phyloP scores from a whole-genome alignment of 2,797 vertebrate species.

The Ctenopoma multispine region DNA sequence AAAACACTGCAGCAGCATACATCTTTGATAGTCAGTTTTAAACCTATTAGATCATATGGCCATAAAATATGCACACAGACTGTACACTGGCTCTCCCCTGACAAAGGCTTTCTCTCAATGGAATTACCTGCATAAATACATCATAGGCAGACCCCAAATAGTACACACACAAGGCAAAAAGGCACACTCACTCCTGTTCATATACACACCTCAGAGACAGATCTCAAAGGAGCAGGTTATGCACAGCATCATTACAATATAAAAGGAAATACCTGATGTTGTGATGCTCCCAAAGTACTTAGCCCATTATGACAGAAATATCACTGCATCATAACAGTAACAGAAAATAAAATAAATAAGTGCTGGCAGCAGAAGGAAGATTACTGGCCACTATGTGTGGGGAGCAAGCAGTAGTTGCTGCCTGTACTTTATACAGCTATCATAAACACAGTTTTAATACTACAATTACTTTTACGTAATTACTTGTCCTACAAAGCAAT shows the following conservation, averaged over 20 bases:
- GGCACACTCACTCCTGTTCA: constrained; percentile 37
- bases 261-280: constrained; percentile 68
- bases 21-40: constrained; percentile 75
- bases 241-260: constrained; percentile 70
- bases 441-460: too few species aligned
- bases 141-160: constrained; percentile 75
- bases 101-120: constrained; percentile 70
- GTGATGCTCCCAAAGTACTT: constrained; percentile 57
- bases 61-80: constrained; percentile 63
- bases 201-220: constrained; percentile 47
- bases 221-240: constrained; percentile 70
- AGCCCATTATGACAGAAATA: constrained; percentile 57
- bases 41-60: constrained; percentile 75
- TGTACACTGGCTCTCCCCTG: constrained; percentile 56
- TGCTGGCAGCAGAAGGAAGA: constrained; percentile 3
- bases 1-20: constrained; percentile 68
- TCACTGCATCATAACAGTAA: constrained; percentile 16
- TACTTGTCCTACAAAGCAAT: too few species aligned
- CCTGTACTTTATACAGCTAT: too few species aligned
- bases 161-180: constrained; percentile 66
- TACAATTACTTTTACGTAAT: too few species aligned
- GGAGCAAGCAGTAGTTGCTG: neutral
- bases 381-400: constrained; percentile 13
- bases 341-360: neutral
- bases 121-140: constrained; percentile 77